Conservation (phyloP, 2,797 vertebrate genomes). For the Tarsius wallacei region DNA sequence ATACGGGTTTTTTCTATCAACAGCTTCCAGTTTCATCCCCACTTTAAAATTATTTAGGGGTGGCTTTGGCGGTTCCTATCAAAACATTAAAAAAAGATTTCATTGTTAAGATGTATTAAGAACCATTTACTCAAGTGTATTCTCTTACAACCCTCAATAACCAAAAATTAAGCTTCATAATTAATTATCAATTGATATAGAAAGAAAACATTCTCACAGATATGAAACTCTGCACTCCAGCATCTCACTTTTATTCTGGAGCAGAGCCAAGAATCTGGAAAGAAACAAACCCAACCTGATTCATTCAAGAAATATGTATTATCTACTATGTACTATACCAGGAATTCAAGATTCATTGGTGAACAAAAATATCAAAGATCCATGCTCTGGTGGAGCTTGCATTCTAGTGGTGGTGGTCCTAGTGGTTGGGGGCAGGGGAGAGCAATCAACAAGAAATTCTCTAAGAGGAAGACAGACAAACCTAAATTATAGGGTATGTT, state of each 20-base stretch:
- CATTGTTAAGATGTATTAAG: slow-evolving; percentile 73
- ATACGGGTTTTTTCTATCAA: slow-evolving; percentile 98
- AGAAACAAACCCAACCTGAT: slow-evolving; percentile 59
- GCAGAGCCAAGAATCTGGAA: slow-evolving; percentile 55
- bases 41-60: slow-evolving; percentile 95
- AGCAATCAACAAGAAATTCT: slow-evolving; percentile 61
- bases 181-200: slow-evolving; percentile 64
- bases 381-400: not conserved
- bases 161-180: slow-evolving; percentile 60
- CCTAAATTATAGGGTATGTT: slow-evolving; percentile 34
- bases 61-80: slow-evolving; percentile 95
- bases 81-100: slow-evolving; percentile 72
- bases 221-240: slow-evolving; percentile 52
- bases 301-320: slow-evolving; percentile 36
- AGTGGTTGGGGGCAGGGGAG: not conserved
- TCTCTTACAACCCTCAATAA: slow-evolving; percentile 60
- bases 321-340: not conserved
- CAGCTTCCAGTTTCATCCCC: slow-evolving; percentile 98
- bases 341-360: slow-evolving; percentile 56
- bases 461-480: slow-evolving; percentile 48
- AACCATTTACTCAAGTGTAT: slow-evolving; percentile 50
- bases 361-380: slow-evolving; percentile 70
- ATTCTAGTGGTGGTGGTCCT: not conserved
- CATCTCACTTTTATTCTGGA: slow-evolving; percentile 45
- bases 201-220: slow-evolving; percentile 55